phyloP scores from a whole-genome alignment of 2,797 vertebrate genomes.

The Eulemur albifrons region DNA sequence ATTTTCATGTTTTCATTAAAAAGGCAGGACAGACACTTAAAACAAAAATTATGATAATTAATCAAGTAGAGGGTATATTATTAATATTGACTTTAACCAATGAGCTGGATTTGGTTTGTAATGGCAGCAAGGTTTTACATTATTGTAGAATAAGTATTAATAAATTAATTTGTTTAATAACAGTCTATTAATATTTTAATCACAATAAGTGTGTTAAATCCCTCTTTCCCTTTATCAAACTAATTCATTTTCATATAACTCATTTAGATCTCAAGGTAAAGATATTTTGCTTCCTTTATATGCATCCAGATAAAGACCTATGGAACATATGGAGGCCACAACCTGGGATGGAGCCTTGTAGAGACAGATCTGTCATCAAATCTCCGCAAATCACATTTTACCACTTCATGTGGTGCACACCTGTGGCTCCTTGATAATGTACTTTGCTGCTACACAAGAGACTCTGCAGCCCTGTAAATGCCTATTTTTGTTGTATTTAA shows the following conservation, averaged over 20 bases:
- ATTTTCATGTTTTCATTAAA: neutral
- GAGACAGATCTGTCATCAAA: conserved; percentile 65
- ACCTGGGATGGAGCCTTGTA: conserved; percentile 54
- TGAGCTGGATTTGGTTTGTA: neutral
- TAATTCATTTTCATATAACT: conserved; percentile 34
- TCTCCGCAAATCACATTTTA: conserved; percentile 71
- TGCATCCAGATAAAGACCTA: conserved; percentile 55
- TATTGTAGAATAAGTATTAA: neutral
- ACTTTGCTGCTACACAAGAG: neutral
- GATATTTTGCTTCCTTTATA: conserved; percentile 51
- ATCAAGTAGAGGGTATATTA: neutral
- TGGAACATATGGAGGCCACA: conserved; percentile 76
- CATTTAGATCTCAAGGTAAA: conserved; percentile 52
- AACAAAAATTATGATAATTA: neutral
- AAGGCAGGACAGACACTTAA: neutral
- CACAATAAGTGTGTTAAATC: neutral
- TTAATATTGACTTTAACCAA: neutral
- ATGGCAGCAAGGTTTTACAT: neutral
- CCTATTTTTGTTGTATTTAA: conserved; percentile 11
- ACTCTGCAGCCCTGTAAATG: conserved; percentile 18
- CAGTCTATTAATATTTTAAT: neutral
- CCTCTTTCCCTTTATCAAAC: neutral
- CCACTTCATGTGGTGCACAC: conserved; percentile 47
- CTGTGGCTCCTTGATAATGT: conserved; percentile 62
- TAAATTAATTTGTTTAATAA: neutral